Evolutionary conservation across 2,888 invertebrate species (phyloP).

Genomic region (Deilephila porcellus): DNA sequence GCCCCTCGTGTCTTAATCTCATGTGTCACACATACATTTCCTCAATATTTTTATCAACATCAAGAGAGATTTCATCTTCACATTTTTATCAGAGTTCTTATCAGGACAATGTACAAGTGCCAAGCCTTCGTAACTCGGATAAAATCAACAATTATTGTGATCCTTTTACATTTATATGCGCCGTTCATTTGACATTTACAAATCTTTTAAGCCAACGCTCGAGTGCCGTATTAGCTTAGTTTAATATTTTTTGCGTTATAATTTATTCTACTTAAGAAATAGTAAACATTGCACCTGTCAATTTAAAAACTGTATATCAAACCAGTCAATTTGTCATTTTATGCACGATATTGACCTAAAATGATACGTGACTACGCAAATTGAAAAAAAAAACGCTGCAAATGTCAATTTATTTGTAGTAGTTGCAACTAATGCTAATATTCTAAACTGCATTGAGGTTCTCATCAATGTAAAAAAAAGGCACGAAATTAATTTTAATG

Average conservation of each 20-base stretch:
- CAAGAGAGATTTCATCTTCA: neutral
- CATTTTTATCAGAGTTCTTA: neutral
- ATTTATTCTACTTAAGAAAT: slow-evolving; percentile 11
- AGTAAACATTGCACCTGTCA: neutral
- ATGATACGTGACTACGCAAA: no score
- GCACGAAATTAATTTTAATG: no score
- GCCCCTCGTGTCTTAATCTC: neutral
- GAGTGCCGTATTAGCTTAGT: neutral
- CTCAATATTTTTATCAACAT: neutral
- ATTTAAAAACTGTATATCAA: no score
- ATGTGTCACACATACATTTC: neutral
- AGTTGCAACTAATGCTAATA: no score
- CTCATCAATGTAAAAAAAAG: no score
- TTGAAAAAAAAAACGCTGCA: no score
- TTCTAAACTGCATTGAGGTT: no score
- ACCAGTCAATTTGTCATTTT: no score
- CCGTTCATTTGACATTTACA: slow-evolving; percentile 17
- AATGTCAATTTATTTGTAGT: no score
- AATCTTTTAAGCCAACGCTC: slow-evolving; percentile 11
- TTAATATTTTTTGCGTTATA: neutral
- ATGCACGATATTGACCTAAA: no score
- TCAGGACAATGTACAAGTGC: neutral
- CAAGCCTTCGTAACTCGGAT: neutral
- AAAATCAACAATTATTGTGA: slow-evolving; percentile 7
- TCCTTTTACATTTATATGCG: slow-evolving; percentile 14